Evolutionary conservation across 2,797 vertebrate genomes (phyloP), one percentile per base, ranked within the genome.

Genomic region (Esox masquinongy): DNA sequence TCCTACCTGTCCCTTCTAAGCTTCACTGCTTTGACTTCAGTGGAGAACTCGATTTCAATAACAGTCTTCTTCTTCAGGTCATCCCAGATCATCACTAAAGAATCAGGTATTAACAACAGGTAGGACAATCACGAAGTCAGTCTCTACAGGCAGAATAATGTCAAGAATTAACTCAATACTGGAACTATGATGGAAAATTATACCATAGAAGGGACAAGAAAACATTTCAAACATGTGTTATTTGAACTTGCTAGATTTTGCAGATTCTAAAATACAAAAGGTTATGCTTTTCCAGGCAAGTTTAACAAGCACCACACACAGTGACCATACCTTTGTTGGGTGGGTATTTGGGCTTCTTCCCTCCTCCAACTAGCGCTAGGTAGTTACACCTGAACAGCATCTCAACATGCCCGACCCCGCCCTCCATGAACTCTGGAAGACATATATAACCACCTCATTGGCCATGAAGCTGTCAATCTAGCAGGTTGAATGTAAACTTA

Each of bases 321-420:
- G 8, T n/a, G 31, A 29, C 17, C 34, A 22, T 91, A 99, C 98
- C 98, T 99, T 99, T 99, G 90, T 99, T 99, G 19, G 98, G 98
- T 50, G 98, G 98, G 74, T 99, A 99, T 80, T 99, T 99, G 0
- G 98, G 97, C 87, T 99, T 99, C 82, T 99, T 99, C 63, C 98
- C 97, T 86, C 98, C 98, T 81, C 98, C 98, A 34, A 99, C 98
- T 3, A 99, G 92, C 1, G 98, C 98, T 82, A 99, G 93, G 82
- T 99, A 99, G 92, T 99, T 99, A 91, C 98, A 99, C 80, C 98
- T 95, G 70, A 99, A 99, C 72, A 99, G 87, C 98, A 99, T 99
- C 88, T 99, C 98, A 4, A 99, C 96, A 0, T 99, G 98, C 86
- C 97, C 96, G 0, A 99, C 94, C 17, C 98, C 98, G 6, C 98